A percentile compares a stretch with the other conserved stretches of the same genome.
phyloP scores from a whole-genome alignment of 2,797 vertebrate species.

The Enteromius mattozi region DNA sequence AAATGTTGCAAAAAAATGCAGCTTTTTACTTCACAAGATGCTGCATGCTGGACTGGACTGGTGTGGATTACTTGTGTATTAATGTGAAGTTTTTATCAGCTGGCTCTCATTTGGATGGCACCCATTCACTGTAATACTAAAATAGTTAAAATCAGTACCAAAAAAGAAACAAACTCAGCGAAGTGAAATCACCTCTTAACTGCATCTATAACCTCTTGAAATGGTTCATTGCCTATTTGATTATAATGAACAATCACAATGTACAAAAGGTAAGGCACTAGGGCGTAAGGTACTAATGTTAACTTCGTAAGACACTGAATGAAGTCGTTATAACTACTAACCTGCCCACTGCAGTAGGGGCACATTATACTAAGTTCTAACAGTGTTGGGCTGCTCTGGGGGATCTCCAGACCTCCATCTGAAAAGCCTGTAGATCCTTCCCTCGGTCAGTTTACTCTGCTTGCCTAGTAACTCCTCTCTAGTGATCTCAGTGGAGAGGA shows the following conservation, averaged over 20 bases:
- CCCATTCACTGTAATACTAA: neutral
- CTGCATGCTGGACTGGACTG: neutral
- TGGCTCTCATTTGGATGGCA: neutral
- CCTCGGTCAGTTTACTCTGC: conserved; percentile 44
- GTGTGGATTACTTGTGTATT: neutral
- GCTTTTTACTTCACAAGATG: neutral
- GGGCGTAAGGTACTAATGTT: conserved; percentile 7
- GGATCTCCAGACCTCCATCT: conserved; percentile 58
- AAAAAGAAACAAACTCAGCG: neutral
- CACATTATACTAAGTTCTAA: neutral
- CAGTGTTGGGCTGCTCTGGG: conserved; percentile 33
- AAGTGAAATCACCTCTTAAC: neutral
- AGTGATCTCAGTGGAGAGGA: conserved; percentile 70
- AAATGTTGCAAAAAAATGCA: neutral
- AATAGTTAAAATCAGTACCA: neutral
- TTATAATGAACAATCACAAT: conserved; percentile 17
- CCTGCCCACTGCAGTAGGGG: neutral
- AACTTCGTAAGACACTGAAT: neutral
- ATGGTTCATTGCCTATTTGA: neutral
- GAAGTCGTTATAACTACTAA: neutral
- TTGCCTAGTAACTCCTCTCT: conserved; percentile 31
- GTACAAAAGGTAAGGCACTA: neutral
- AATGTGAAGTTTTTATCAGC: neutral
- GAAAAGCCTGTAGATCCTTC: conserved; percentile 67
- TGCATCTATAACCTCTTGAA: neutral